Conservation (phyloP, 2,888 invertebrate species). For the Lasioglossum zephyrum region DNA sequence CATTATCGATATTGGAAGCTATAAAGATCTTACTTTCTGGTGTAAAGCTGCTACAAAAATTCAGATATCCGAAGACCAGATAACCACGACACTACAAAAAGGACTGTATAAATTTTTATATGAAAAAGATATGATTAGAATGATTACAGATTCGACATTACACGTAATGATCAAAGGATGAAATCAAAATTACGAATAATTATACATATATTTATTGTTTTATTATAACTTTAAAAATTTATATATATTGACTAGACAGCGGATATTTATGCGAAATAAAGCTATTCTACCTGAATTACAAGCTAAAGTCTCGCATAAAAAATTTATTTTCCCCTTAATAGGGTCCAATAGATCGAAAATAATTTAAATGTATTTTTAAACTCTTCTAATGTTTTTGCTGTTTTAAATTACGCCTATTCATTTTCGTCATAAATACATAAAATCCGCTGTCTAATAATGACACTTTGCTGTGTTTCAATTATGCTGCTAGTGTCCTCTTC, state of each 20-base stretch:
- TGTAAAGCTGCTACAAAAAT: neutral
- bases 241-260: constrained; percentile 14
- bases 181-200: constrained; percentile 19
- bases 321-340: too few relatives aligned
- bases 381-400: too few relatives aligned
- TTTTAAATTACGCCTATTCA: too few relatives aligned
- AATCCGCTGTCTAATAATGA: constrained; percentile 13
- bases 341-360: too few relatives aligned
- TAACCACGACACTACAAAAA: neutral
- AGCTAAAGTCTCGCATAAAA: too few relatives aligned
- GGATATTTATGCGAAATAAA: too few relatives aligned
- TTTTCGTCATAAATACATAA: too few relatives aligned
- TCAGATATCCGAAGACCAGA: too few relatives aligned
- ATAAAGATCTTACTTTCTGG: too few relatives aligned
- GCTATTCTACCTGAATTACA: too few relatives aligned
- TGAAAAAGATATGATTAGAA: neutral
- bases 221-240: constrained; percentile 54
- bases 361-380: too few relatives aligned
- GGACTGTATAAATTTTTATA: neutral
- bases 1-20: neutral
- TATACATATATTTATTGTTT: constrained; percentile 18
- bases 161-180: neutral
- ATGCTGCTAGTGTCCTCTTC: constrained; percentile 25
- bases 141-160: neutral
- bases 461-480: constrained; percentile 21